Percentiles rank a stretch among this genome's conserved stretches.
phyloP scores from a whole-genome alignment of 2,113 vertebrate species.

The Myxocyprinus asiaticus region DNA sequence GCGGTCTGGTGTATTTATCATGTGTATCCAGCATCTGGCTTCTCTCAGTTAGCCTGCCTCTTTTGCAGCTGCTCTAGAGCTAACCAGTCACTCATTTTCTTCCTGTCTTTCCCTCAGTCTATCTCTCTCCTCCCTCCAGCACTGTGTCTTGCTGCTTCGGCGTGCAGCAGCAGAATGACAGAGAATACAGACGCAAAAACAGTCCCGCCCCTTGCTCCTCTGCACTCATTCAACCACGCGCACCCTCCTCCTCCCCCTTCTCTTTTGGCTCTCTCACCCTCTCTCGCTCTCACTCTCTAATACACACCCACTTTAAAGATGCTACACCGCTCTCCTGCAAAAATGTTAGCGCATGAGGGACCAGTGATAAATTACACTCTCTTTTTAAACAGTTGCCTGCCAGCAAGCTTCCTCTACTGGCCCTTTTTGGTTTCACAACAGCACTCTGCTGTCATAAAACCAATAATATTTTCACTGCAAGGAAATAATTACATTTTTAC shows the following conservation, averaged over 20 bases:
- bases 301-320: slow-evolving; percentile 45
- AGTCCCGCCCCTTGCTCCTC: slow-evolving; percentile 60
- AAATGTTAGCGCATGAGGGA: slow-evolving; percentile 46
- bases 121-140: slow-evolving; percentile 53
- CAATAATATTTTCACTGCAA: slow-evolving; percentile 8
- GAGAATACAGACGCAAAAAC: slow-evolving; percentile 67
- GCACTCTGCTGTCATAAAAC: not conserved
- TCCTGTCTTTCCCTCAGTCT: slow-evolving; percentile 21
- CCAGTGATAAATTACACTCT: slow-evolving; percentile 49
- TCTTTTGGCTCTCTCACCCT: slow-evolving; percentile 36
- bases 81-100: slow-evolving; percentile 43
- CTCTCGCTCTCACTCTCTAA: slow-evolving; percentile 19
- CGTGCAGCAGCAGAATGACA: slow-evolving; percentile 74
- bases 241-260: slow-evolving; percentile 57
- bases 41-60: slow-evolving; percentile 25
- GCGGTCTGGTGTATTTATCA: slow-evolving; percentile 53
- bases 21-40: slow-evolving; percentile 55
- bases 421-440: slow-evolving; percentile 5
- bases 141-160: slow-evolving; percentile 63
- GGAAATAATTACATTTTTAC: not conserved
- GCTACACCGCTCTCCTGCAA: slow-evolving; percentile 40
- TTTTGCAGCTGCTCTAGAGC: slow-evolving; percentile 36
- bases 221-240: slow-evolving; percentile 62
- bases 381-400: slow-evolving; percentile 11
- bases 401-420: not conserved